Percentiles rank a stretch among this genome's conserved stretches.
Conservation (phyloP, 2,113 vertebrate genomes). For the Urocynchramus pylzowi region DNA sequence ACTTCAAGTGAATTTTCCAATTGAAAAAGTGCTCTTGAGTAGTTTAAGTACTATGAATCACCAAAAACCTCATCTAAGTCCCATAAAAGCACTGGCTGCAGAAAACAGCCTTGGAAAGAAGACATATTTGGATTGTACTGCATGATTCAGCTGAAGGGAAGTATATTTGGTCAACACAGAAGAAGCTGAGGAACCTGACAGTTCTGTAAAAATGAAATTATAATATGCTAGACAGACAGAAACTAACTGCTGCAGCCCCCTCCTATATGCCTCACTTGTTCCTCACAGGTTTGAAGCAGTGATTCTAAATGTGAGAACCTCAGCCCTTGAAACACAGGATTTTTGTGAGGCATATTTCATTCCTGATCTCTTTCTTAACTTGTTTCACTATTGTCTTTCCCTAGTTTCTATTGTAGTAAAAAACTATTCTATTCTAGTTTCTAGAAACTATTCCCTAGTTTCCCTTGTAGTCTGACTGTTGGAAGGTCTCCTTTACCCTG, state of each 20-base stretch:
- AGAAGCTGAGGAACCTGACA: constrained; percentile 52
- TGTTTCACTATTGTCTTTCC: neutral
- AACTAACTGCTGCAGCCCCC: neutral
- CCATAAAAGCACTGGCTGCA: constrained; percentile 71
- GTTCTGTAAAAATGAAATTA: constrained; percentile 60
- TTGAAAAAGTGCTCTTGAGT: constrained; percentile 78
- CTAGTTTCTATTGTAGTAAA: too few species aligned
- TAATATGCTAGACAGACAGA: constrained; percentile 16
- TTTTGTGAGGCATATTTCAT: neutral
- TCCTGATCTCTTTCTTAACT: neutral
- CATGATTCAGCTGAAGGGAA: constrained; percentile 73
- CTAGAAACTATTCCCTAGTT: too few species aligned
- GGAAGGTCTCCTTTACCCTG: neutral
- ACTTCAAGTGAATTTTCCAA: constrained; percentile 80
- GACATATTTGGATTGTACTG: constrained; percentile 65
- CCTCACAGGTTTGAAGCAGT: neutral
- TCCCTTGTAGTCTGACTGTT: neutral
- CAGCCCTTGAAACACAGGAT: neutral
- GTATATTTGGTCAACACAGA: constrained; percentile 68
- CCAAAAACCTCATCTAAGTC: constrained; percentile 76
- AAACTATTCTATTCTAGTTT: too few species aligned
- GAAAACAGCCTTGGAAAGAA: constrained; percentile 67
- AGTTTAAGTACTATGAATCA: constrained; percentile 80
- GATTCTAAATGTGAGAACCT: neutral
- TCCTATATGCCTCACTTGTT: neutral